phyloP scores from a whole-genome alignment of 2,797 vertebrate species.

The Phataginus tetradactyla region DNA sequence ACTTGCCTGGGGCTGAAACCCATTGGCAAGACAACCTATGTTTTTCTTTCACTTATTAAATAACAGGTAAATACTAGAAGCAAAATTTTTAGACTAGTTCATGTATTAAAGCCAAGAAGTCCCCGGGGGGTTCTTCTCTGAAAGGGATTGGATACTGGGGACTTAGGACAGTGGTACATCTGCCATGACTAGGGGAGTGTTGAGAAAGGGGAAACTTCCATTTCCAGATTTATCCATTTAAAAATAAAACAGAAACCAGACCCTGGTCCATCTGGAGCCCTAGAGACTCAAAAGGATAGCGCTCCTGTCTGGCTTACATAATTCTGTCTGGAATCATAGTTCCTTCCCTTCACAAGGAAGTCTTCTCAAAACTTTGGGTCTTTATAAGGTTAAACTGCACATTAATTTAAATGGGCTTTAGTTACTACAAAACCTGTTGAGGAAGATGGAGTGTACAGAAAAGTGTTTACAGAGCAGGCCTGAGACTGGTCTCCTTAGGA shows the following conservation, averaged over 20 bases:
- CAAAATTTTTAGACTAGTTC: background rate
- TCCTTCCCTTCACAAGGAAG: background rate
- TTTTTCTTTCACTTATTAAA: background rate
- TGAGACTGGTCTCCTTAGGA: background rate
- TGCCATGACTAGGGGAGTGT: background rate
- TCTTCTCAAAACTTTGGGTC: background rate
- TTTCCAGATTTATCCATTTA: background rate
- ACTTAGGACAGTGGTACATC: background rate
- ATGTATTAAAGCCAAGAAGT: background rate
- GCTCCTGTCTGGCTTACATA: background rate
- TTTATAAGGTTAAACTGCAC: background rate
- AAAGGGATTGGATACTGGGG: background rate
- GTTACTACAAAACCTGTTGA: background rate
- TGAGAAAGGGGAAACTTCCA: background rate
- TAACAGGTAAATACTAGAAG: background rate
- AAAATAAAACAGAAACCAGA: background rate
- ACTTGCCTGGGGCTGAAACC: no score
- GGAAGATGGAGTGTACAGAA: no score
- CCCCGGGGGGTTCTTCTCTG: background rate
- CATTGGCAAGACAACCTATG: background rate
- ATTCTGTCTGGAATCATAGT: background rate
- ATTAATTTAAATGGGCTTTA: background rate
- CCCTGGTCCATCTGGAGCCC: background rate
- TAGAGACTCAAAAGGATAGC: background rate
- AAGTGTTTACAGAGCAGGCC: background rate